These are phyloP conservation scores for Chelonoidis abingdonii DNA, from an alignment of 2,113 vertebrate genomes.

Conservation along the genomic window DNA sequence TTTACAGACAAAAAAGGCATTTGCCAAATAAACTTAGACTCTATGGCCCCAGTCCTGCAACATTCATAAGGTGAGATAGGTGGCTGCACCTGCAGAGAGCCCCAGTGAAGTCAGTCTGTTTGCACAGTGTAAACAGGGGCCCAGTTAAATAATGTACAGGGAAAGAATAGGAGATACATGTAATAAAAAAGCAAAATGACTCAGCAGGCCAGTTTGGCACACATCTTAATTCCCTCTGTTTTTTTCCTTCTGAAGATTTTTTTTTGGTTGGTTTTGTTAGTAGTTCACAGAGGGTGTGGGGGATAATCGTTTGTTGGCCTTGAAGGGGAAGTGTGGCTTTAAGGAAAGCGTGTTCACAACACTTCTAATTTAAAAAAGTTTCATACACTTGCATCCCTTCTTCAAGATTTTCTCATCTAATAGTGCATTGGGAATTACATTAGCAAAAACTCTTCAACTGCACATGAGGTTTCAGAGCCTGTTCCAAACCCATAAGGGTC, in stretches of 20 bases:
- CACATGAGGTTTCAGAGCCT: neutral
- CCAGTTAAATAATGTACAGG: neutral
- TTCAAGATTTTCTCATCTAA: neutral
- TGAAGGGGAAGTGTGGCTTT: neutral
- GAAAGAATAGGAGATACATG: neutral
- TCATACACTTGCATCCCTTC: neutral
- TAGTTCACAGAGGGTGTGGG: neutral
- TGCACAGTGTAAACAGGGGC: neutral
- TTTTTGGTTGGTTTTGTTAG: neutral
- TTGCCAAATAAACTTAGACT: neutral
- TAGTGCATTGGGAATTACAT: neutral
- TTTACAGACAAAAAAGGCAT: neutral
- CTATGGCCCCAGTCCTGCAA: neutral
- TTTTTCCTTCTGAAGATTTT: neutral
- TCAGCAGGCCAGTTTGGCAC: neutral
- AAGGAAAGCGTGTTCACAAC: neutral
- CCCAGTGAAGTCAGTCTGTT: neutral
- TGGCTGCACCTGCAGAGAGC: neutral
- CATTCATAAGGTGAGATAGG: neutral
- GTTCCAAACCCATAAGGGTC: neutral
- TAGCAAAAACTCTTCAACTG: conserved; percentile 9
- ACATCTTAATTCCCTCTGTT: neutral
- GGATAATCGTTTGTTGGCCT: neutral
- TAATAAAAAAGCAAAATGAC: neutral
- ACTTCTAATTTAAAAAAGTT: neutral